Conservation (phyloP, 2,888 invertebrate species). For the Diabrotica balteata region DNA sequence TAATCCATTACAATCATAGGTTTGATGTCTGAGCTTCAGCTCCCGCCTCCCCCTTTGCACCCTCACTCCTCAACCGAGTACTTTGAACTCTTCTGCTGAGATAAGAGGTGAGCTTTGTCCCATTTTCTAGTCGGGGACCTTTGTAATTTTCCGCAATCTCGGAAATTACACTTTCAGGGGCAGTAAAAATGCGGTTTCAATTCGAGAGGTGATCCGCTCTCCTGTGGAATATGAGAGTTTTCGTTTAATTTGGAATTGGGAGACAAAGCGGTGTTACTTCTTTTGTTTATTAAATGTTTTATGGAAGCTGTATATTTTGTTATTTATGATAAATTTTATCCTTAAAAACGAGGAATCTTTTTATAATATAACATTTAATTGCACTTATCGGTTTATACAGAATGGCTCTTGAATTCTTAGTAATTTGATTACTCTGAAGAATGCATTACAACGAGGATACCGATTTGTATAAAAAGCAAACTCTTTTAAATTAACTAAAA, state of each 20-base stretch:
- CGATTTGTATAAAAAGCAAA: too few species aligned
- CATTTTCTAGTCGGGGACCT: constrained; percentile 36
- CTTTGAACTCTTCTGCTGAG: constrained; percentile 44
- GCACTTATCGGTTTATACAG: too few species aligned
- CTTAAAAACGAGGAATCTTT: too few species aligned
- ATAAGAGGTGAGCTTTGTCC: constrained; percentile 46
- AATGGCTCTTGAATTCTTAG: too few species aligned
- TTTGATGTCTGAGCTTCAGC: constrained; percentile 37
- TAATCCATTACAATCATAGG: constrained; percentile 49
- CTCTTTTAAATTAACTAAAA: too few species aligned
- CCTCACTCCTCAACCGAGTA: constrained; percentile 23
- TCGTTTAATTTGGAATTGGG: not conserved
- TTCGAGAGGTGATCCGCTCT: constrained; percentile 15
- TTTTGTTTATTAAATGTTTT: constrained; percentile 4
- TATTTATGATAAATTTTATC: too few species aligned
- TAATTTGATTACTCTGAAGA: too few species aligned
- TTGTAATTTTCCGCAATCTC: constrained; percentile 44
- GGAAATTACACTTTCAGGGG: constrained; percentile 38
- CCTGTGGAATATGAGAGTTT: not conserved
- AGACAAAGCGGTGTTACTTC: not conserved
- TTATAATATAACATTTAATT: too few species aligned
- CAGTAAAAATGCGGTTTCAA: constrained; percentile 27
- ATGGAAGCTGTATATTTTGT: not conserved
- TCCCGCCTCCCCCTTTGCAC: constrained; percentile 7
- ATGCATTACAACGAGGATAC: too few species aligned